Evolutionary conservation across 2,797 vertebrate species (phyloP), one percentile per base, ranked within the genome.

Genomic region (Acipenser transmontanus): DNA sequence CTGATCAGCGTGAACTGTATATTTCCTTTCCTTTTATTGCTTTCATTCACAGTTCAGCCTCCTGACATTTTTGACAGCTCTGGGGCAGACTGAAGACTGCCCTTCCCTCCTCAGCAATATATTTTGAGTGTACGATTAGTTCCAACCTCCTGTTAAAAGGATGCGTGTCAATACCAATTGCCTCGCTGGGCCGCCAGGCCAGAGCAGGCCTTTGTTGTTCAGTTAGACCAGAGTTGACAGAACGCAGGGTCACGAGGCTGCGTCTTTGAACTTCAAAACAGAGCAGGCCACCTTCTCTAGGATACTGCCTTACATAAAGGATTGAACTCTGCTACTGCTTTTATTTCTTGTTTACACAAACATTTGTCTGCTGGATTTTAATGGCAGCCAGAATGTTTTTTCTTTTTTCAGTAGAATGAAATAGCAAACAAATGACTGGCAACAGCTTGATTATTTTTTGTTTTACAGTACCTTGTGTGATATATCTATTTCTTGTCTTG

Each of bases 391-490:
- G 34, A 34, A 34, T 3, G 34, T 0, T 3, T 34, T 34, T 34
- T 34, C 2, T 34, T 34, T 34, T 34, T 3, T 34, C 34, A 34
- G 34, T 34, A 34, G 34, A 34, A 34, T 34, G 34, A 34, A 34
- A 34, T 34, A 34, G 34, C 34, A 17, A 17, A 17, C 9, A 7
- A 49, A 13, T 17, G 7, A 49, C 7, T 10, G 34, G 34, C 34
- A 7, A 61, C 14, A 12, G 76, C 71, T 74, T 80, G 75, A 80
- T 87, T 84, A 76, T 81, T 80, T 79, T 80, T 81, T 80, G 72
- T 83, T 80, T 76, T 70, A 67, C 79, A 84, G 85, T 83, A 86
- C 84, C 17, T 17, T 17, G 17, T 17, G 17, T 17, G 17, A 17
- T 17, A 17, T 17, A 17, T 17, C 17, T 34, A 4, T 34, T 34